Base-by-base conservation (phyloP, 2,113 vertebrate genomes). In the Apaloderma vittatum region DNA sequence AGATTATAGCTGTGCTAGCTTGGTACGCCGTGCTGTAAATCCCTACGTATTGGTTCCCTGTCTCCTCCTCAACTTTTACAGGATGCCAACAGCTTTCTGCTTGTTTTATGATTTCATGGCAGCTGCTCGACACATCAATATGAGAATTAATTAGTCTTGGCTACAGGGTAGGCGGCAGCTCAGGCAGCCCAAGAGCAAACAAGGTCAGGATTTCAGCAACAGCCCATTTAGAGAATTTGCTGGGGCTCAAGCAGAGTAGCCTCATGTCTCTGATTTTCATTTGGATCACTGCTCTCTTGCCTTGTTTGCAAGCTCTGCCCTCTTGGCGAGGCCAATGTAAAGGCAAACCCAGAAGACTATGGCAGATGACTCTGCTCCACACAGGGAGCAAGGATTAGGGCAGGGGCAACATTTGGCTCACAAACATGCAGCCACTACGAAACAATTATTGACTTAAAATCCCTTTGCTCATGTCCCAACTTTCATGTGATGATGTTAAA, bases 201-300 rank as follows among this genome's bases (percentile, higher is more conserved):
- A 93, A 95, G 80, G 96, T 95, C 97, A 97, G 74, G 82, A 90
- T 95, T 96, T 83, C 80, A 90, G 88, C 86, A 85, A 46, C 43
- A 92, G 66, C 83, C 40, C 72, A 66, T 97, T 95, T 81, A 29
- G 63, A 84, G 68, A 58, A 29, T 65, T 86, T 62, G 76, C 91
- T 82, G 74, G 83, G 82, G 86, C 90, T 87, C 30, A 78, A 54
- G 79, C 83, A 74, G 86, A 97, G 67, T 37, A 54, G 86, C 71
- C 91, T 91, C 27, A 0, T n/a, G 61, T 82, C 93, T 87, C 71
- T 32, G 65, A 71, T 43, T 75, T 90, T 90, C 79, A 30, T 80
- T 72, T 74, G 66, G 63, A 92, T 90, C 6, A 2, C 61, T 94
- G 76, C 86, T 96, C 57, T 92, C 51, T 75, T 71, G 90, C 95